Percentiles rank a stretch among this genome's conserved stretches.
phyloP scores from a whole-genome alignment of 92 coral and sea anemone genomes.

The Actinostola sp. region DNA sequence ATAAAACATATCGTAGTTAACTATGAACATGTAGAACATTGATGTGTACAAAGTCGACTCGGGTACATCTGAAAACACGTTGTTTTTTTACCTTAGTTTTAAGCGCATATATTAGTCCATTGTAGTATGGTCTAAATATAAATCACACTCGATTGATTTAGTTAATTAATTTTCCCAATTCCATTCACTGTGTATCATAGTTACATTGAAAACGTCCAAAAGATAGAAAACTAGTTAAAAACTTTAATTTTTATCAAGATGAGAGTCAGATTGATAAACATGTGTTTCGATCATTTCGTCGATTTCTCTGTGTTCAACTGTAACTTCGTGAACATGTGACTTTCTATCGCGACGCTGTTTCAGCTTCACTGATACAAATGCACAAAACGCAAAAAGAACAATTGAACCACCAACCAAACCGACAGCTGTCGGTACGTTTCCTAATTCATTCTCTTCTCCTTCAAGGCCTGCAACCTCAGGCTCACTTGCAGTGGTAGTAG shows the following conservation, averaged over 20 bases:
- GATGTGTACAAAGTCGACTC: too few relatives aligned
- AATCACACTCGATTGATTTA: too few relatives aligned
- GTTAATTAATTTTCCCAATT: too few relatives aligned
- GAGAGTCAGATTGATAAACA: conserved; percentile 4
- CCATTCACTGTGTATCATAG: too few relatives aligned
- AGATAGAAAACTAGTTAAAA: too few relatives aligned
- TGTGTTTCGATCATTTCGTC: conserved; percentile 5
- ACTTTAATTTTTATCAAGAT: neutral
- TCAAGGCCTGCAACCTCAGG: conserved; percentile 2
- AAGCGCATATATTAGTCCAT: too few relatives aligned
- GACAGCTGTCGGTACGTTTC: conserved; percentile 23
- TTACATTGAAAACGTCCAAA: too few relatives aligned
- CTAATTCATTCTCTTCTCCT: neutral
- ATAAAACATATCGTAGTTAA: too few relatives aligned
- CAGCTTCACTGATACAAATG: conserved; percentile 11
- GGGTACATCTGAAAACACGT: too few relatives aligned
- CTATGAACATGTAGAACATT: too few relatives aligned
- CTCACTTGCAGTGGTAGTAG: neutral
- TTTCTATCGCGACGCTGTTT: conserved; percentile 12
- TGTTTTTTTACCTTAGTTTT: too few relatives aligned
- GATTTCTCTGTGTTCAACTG: conserved; percentile 16
- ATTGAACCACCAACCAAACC: conserved; percentile 25
- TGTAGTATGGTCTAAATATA: too few relatives aligned
- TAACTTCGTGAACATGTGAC: conserved; percentile 14
- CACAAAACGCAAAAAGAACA: conserved; percentile 11